Evolutionary conservation across 2,113 vertebrate genomes (phyloP).

Genomic region (Saccopteryx leptura): DNA sequence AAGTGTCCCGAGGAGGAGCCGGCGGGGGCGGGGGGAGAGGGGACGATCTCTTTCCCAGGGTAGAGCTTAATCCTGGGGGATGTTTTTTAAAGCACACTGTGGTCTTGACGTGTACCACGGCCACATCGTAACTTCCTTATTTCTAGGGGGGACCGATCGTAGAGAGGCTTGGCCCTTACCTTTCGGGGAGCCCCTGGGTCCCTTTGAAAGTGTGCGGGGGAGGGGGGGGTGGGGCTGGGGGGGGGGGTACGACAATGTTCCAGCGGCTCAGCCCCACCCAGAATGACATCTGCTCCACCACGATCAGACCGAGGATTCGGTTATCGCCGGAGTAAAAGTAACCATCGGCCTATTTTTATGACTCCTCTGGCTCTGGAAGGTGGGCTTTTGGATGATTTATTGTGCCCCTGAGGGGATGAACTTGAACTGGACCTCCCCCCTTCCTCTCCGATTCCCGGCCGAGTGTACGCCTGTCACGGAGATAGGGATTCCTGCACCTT

Average conservation of each 20-base stretch:
- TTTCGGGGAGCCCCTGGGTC: slow-evolving; percentile 26
- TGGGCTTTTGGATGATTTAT: slow-evolving; percentile 30
- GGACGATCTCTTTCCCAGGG: slow-evolving; percentile 39
- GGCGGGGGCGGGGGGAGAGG: slow-evolving; percentile 64
- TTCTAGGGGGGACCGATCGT: not conserved
- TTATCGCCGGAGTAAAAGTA: not conserved
- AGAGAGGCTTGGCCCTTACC: slow-evolving; percentile 38
- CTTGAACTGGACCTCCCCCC: not conserved
- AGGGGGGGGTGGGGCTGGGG: not conserved
- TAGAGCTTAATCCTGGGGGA: not conserved
- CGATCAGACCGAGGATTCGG: slow-evolving; percentile 48
- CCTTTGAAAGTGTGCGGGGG: slow-evolving; percentile 60
- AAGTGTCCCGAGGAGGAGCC: slow-evolving; percentile 78
- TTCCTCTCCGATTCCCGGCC: not conserved
- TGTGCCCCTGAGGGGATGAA: not conserved
- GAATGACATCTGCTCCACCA: slow-evolving; percentile 77
- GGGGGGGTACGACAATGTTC: slow-evolving; percentile 53
- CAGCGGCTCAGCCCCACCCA: slow-evolving; percentile 80
- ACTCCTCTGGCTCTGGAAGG: not conserved
- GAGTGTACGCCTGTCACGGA: not conserved
- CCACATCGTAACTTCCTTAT: not conserved
- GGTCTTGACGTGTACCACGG: not conserved
- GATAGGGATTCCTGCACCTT: not conserved
- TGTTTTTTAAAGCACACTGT: not conserved
- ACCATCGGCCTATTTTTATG: not conserved